Conservation (phyloP, 2,888 invertebrate genomes). For the Pseudanteris insignis region DNA sequence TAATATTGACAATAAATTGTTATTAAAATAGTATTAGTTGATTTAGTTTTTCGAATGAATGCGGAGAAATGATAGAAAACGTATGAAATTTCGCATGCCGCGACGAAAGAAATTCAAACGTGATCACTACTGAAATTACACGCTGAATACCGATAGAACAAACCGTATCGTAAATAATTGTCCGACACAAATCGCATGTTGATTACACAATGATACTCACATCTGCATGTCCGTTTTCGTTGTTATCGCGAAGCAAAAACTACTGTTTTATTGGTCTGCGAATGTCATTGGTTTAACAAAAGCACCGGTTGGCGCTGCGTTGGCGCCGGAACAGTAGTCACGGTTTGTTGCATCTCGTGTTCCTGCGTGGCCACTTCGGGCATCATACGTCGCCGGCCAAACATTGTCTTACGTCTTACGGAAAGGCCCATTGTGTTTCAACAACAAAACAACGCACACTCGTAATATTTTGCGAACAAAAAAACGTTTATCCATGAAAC, state of each 20-base stretch:
- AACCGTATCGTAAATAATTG: slow-evolving; percentile 24
- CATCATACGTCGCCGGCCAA: slow-evolving; percentile 7
- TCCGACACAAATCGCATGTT: slow-evolving; percentile 28
- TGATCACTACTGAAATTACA: slow-evolving; percentile 13
- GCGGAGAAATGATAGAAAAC: too few relatives aligned
- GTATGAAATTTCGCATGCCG: too few relatives aligned
- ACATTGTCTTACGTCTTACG: slow-evolving; percentile 23
- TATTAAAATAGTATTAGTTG: too few relatives aligned
- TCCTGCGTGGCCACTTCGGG: slow-evolving; percentile 11
- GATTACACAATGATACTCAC: slow-evolving; percentile 28
- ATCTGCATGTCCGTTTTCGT: slow-evolving; percentile 24
- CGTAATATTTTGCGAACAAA: slow-evolving; percentile 4
- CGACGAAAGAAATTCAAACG: too few relatives aligned
- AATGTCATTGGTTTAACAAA: slow-evolving; percentile 7
- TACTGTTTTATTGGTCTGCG: slow-evolving; percentile 18
- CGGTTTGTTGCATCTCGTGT: slow-evolving; percentile 39
- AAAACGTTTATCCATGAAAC: not conserved
- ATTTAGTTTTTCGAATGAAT: too few relatives aligned
- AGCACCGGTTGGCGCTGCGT: slow-evolving; percentile 24
- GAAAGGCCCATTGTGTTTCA: slow-evolving; percentile 14
- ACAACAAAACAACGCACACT: not conserved
- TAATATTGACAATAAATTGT: too few relatives aligned
- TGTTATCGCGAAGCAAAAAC: slow-evolving; percentile 11
- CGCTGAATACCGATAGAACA: slow-evolving; percentile 5
- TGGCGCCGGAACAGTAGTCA: slow-evolving; percentile 47